These are phyloP conservation scores for Acronicta leporina DNA, from an alignment of 2,888 invertebrate species.

Conservation along the genomic window DNA sequence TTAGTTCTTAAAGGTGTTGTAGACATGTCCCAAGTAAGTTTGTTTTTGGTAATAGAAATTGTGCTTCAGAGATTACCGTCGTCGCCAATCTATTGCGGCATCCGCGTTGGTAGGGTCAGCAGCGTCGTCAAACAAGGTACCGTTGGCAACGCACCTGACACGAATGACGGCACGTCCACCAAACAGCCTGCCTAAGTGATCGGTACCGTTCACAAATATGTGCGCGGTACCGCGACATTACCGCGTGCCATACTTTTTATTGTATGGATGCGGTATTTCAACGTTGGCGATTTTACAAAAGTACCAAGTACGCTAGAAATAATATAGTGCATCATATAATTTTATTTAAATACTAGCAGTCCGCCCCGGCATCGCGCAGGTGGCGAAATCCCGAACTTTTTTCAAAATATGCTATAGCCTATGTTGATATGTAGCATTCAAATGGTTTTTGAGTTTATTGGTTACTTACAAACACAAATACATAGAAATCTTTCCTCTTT, in stretches of 20 bases:
- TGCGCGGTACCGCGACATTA: conserved; percentile 65
- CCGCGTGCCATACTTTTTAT: conserved; percentile 31
- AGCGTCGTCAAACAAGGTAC: conserved; percentile 84
- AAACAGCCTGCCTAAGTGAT: conserved; percentile 84
- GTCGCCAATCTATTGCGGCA: conserved; percentile 53
- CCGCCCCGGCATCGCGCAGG: too few relatives aligned
- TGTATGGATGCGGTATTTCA: conserved; percentile 49
- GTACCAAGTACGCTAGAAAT: neutral
- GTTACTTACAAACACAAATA: too few relatives aligned
- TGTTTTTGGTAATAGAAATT: too few relatives aligned
- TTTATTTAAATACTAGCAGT: too few relatives aligned
- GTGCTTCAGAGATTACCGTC: conserved; percentile 13
- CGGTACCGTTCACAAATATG: conserved; percentile 83
- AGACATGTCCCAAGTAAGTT: too few relatives aligned
- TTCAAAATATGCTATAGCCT: too few relatives aligned
- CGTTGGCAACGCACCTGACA: conserved; percentile 84
- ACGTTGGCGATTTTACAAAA: neutral
- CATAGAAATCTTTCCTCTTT: too few relatives aligned
- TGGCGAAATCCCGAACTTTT: too few relatives aligned
- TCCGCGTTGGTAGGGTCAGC: conserved; percentile 76
- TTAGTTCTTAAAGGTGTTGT: too few relatives aligned
- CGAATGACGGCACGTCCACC: conserved; percentile 79
- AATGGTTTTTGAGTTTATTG: too few relatives aligned
- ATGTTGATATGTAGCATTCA: too few relatives aligned
- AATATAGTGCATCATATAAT: too few relatives aligned